Base-by-base conservation (phyloP, 2,797 vertebrate species). In the Arrhamphus sclerolepis region DNA sequence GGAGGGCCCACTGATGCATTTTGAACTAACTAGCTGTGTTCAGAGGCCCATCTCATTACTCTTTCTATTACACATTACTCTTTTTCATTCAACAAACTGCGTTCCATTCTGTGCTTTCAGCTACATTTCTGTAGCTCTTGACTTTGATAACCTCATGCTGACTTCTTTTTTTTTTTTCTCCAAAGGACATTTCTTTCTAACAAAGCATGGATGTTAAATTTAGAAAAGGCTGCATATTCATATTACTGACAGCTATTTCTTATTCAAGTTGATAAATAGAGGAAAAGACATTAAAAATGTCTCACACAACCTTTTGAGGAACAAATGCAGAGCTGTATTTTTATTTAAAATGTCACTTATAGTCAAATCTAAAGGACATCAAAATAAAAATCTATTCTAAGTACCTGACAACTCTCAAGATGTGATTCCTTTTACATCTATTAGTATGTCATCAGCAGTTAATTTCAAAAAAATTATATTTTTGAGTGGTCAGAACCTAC, bases 21-120 rank as follows among this genome's bases (percentile, higher is more conserved):
- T 70, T 57, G 48, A 84, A 59, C 70, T 81, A 89, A 85, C 81
- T 70, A 83, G 78, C 69, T 77, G 39, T 62, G 42, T 65, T 78
- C 77, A 53, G 44, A 83, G 47, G 69, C 44, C 62, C 54, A n/a
- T 79, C 60, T 34, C 31, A 64, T 41, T 42, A 38, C 73, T 61
- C 40, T 53, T 24, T 50, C 20, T 31, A 24, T 46, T 53, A 46
- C 40, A n/a, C 41, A 48, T 60, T n/a, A 16, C 66, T 62, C 29
- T 50, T 41, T 17, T 66, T 26, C 17, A 38, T 72, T 78, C 71
- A 57, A 72, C 57, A 62, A 67, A 49, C 22, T 14, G 1, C 6
- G 1, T 57, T 51, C n/a, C 18, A 9, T 54, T 77, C 24, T 58
- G 20, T 52, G 16, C 52, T 62, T 13, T 34, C 31, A 34, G 31